Base-by-base conservation (phyloP, 2,888 invertebrate species). In the Scotopteryx bipunctaria region DNA sequence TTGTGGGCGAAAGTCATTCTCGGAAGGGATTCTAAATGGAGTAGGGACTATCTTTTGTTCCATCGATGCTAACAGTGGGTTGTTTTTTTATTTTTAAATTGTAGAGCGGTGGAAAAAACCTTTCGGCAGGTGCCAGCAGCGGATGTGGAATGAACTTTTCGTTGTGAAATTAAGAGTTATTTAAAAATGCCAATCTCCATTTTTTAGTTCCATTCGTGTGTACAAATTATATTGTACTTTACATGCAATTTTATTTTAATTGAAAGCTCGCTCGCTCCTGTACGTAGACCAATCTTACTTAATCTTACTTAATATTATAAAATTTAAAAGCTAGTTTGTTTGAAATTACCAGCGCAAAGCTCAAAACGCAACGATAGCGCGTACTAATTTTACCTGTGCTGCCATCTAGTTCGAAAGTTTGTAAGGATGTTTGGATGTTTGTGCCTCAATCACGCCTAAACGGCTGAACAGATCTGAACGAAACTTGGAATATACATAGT, bases 101-200 rank as follows among this genome's bases (percentile, higher is more conserved):
- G 59, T 62, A 65, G 61, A 65, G 64, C 63, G 66, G 21, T 66
- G 57, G 67, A 76, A 78, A 81, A 78, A 81, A 78, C 68, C 46
- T 61, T 64, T 64, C 46, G 70, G 76, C 79, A 82, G 81, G 81
- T 81, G 81, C 73, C 66, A 56, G 55, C 69, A 69, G 75, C 81
- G 82, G 83, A 82, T 83, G 83, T 70, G 47, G 69, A 70, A 66
- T 66, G 60, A n/a, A 67, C 66, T 74, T 71, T 54, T 48, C 54
- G 48, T 35, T 25, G 35, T 8, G 54, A 49, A 54, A 54, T 54
- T 53, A 53, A 47, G 37, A 53, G 43, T 53, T 54, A 48, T 73
- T 69, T 67, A 61, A 67, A 67, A 67, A 71, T 66, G 61, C 38
- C 55, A 57, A 60, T 54, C 49, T 56, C 59, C 63, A 48, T 53